Evolutionary conservation across 2,113 vertebrate species (phyloP).

Genomic region (Antechinus stuartii): DNA sequence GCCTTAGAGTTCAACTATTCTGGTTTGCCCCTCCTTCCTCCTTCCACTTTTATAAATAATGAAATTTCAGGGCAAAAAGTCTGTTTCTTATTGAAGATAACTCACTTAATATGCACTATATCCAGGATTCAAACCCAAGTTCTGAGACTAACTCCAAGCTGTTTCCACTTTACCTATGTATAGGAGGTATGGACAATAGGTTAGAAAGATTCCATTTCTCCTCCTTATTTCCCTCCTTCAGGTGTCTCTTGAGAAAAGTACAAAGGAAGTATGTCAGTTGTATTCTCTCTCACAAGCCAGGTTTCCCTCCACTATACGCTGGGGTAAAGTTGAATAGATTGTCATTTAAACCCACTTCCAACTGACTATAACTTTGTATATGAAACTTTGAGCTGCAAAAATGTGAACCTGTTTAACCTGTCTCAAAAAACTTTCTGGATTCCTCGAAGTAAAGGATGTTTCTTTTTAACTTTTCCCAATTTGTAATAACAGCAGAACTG

Average conservation of each 20-base stretch:
- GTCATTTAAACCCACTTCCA: background rate
- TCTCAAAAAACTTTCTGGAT: background rate
- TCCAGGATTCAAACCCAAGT: background rate
- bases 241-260: background rate
- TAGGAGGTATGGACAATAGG: background rate
- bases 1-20: background rate
- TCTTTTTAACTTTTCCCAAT: background rate
- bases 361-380: background rate
- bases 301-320: background rate
- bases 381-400: background rate
- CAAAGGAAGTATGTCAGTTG: background rate
- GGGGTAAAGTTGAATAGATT: background rate
- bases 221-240: background rate
- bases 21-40: background rate
- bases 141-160: background rate
- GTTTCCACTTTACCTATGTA: background rate
- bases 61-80: background rate
- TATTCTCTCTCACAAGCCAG: background rate
- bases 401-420: too few relatives aligned
- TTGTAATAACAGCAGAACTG: background rate
- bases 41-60: background rate
- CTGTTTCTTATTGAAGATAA: background rate
- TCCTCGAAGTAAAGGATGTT: background rate
- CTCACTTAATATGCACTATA: background rate
- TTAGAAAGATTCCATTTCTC: background rate